These are phyloP conservation scores for Scaptomyza caliginosa DNA, from an alignment of 2,888 invertebrate species.

Conservation along the genomic window DNA sequence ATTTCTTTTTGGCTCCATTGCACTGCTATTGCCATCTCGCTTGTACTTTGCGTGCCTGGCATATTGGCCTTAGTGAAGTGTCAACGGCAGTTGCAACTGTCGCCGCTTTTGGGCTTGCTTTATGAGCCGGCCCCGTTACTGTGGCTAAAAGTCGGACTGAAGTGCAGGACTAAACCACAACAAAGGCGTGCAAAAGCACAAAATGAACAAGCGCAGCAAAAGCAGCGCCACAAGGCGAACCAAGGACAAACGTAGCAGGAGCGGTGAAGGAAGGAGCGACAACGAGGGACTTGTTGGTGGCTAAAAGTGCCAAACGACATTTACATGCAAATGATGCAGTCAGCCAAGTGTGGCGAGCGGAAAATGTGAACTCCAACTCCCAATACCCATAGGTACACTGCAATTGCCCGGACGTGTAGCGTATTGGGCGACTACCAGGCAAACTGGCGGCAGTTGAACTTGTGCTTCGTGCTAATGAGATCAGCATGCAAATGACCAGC, in stretches of 20 bases:
- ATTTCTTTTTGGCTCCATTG: conserved; percentile 3
- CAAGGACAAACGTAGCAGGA: neutral
- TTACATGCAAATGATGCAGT: conserved; percentile 75
- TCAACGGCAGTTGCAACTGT: conserved; percentile 73
- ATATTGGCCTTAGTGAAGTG: conserved; percentile 71
- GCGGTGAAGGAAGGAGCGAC: neutral
- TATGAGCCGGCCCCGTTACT: conserved; percentile 60
- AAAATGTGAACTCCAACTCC: conserved; percentile 20
- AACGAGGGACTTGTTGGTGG: conserved; percentile 38
- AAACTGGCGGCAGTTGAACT: conserved; percentile 59
- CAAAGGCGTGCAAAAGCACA: conserved; percentile 70
- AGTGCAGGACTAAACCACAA: conserved; percentile 69
- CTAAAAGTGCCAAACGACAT: conserved; percentile 75
- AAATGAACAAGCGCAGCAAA: conserved; percentile 56
- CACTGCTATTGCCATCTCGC: neutral
- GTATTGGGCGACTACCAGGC: conserved; percentile 35
- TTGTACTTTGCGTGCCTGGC: conserved; percentile 60
- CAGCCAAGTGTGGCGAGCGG: conserved; percentile 31
- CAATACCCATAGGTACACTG: conserved; percentile 43
- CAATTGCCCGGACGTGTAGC: conserved; percentile 46
- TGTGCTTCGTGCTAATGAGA: conserved; percentile 73
- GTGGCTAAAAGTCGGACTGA: conserved; percentile 60
- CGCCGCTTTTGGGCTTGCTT: conserved; percentile 64
- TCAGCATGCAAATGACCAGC: conserved; percentile 70
- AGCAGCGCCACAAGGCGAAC: conserved; percentile 15